Conservation (phyloP, 1,140 invertebrate genomes). For the Calephelis virginiensis region DNA sequence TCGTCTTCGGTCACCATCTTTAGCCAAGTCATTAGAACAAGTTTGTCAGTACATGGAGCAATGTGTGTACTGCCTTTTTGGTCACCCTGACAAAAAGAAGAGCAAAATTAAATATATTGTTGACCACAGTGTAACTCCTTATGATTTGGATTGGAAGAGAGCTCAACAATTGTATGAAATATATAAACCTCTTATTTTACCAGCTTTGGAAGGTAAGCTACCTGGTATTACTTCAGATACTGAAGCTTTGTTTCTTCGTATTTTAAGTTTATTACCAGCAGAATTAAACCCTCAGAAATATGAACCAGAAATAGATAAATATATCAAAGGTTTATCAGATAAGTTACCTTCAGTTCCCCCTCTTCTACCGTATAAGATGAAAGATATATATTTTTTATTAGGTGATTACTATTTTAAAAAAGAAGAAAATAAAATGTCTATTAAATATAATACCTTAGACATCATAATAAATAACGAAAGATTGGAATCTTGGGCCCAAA, state of each 20-base stretch:
- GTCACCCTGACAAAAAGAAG: conserved; percentile 89
- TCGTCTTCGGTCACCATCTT: conserved; percentile 81
- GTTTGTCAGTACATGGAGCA: conserved; percentile 90
- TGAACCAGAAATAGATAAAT: conserved; percentile 81
- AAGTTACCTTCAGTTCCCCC: conserved; percentile 76
- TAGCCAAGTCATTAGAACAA: conserved; percentile 77
- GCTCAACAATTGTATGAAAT: conserved; percentile 90
- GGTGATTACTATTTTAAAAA: conserved; percentile 96
- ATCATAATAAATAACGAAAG: conserved; percentile 87
- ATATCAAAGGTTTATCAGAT: conserved; percentile 81
- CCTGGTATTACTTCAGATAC: conserved; percentile 87
- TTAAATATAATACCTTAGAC: conserved; percentile 91
- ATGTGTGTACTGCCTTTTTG: conserved; percentile 93
- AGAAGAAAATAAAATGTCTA: conserved; percentile 87
- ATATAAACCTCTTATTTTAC: conserved; percentile 88
- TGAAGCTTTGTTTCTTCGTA: conserved; percentile 87
- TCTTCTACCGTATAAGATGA: conserved; percentile 78
- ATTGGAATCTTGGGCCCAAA: conserved; percentile 94
- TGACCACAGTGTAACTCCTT: conserved; percentile 87
- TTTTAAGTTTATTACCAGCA: conserved; percentile 85
- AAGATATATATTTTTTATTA: conserved; percentile 91
- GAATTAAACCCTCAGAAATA: conserved; percentile 81
- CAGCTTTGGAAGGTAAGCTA: conserved; percentile 90
- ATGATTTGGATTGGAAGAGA: conserved; percentile 88
- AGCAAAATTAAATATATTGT: conserved; percentile 84